phyloP scores from a whole-genome alignment of 2,888 invertebrate species.

The Rhamphomyia laevipes region DNA sequence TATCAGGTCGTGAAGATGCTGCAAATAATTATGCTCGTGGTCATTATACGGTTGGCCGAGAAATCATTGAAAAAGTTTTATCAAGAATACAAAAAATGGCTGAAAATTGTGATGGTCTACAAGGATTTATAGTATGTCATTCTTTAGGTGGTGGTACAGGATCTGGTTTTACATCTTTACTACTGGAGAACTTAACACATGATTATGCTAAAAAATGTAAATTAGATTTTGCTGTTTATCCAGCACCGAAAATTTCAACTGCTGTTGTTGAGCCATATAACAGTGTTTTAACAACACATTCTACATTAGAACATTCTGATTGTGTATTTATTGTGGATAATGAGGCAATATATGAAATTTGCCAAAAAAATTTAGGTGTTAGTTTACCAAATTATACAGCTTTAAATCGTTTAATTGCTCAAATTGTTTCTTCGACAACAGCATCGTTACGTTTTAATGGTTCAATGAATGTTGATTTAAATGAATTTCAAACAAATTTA shows the following conservation, averaged over 20 bases:
- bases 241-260: slow-evolving; percentile 81
- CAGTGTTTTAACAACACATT: slow-evolving; percentile 81
- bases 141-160: slow-evolving; percentile 81
- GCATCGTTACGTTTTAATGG: slow-evolving; percentile 80
- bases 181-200: slow-evolving; percentile 73
- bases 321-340: slow-evolving; percentile 94
- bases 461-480: slow-evolving; percentile 79
- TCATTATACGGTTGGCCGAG: slow-evolving; percentile 75
- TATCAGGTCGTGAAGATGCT: slow-evolving; percentile 75
- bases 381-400: slow-evolving; percentile 56
- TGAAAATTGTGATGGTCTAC: slow-evolving; percentile 67
- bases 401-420: slow-evolving; percentile 56
- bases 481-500: slow-evolving; percentile 81
- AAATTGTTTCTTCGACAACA: slow-evolving; percentile 77
- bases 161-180: slow-evolving; percentile 75
- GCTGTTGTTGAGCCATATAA: slow-evolving; percentile 94
- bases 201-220: slow-evolving; percentile 84
- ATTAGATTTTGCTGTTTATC: slow-evolving; percentile 81
- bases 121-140: slow-evolving; percentile 84
- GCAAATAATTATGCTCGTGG: slow-evolving; percentile 86
- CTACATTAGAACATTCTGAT: slow-evolving; percentile 74
- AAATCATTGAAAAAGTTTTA: slow-evolving; percentile 61
- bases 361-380: slow-evolving; percentile 70
- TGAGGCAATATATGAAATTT: slow-evolving; percentile 91
- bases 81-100: slow-evolving; percentile 68